A percentile compares a stretch with the other conserved stretches of the same genome.
Evolutionary conservation across 64 coral and sea anemone species (phyloP).

Genomic region (Platygyra sinensis): DNA sequence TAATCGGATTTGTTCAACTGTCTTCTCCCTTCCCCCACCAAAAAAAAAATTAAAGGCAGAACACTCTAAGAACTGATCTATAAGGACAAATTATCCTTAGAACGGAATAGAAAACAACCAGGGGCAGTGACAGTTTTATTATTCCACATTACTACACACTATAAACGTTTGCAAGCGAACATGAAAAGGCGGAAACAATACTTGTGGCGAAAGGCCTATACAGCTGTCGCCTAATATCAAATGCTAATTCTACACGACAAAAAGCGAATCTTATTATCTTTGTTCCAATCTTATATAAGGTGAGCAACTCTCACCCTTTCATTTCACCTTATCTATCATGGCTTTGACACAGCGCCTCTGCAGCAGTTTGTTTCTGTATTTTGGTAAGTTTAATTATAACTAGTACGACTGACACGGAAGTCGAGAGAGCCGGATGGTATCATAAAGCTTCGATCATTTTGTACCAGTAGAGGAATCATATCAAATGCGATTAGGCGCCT

Average conservation of each 20-base stretch:
- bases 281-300: neutral
- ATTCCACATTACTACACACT: no score
- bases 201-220: neutral
- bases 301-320: neutral
- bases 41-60: no score
- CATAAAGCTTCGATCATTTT: neutral
- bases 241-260: neutral
- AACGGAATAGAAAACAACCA: no score
- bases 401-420: neutral
- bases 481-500: no score
- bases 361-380: neutral
- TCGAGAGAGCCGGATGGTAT: neutral
- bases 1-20: no score
- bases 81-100: neutral
- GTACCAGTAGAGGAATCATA: neutral
- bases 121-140: no score
- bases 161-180: neutral
- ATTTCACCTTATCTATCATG: neutral
- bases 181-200: neutral
- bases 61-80: no score
- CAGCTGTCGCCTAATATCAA: neutral
- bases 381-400: slow-evolving; percentile 9
- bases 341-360: neutral
- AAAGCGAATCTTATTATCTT: slow-evolving; percentile 11
- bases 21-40: no score